Evolutionary conservation across 2,888 invertebrate species (phyloP), one percentile per base, ranked within the genome.

Genomic region (Cheilosia soror): DNA sequence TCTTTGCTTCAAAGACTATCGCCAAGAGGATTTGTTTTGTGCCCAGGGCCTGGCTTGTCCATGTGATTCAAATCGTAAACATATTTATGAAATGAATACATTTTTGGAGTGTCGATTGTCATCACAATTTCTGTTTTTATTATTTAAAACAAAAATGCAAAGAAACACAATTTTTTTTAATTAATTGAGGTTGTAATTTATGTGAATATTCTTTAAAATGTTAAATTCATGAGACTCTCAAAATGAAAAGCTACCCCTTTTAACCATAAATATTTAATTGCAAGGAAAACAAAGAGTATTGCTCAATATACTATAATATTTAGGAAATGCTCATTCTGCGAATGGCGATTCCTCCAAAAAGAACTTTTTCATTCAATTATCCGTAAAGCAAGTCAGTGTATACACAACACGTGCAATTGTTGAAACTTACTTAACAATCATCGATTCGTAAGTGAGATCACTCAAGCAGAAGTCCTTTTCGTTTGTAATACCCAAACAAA

Each of bases 401-500:
- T 4, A 9, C 31, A 53, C 37, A 71, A 72, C 65, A 79, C 78
- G 72, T 65, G 13, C 65, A 79, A 79, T 79, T 75, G 79, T 84
- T 65, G 79, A 79, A 79, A 83, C 79, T 79, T 79, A 75, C 63
- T 79, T 78, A 84, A 84, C 83, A 84, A 75, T 75, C 78, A 84
- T 81, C 75, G 75, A 75, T 68, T 66, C 47, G 31, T 69, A 65
- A 58, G 63, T 51, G 44, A 58, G 58, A 58, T 40, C 65, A 76
- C 44, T 84, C 69, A 71, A 71, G 73, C 69, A 47, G 29, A 44
- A 66, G 55, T 78, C 65, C 62, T 66, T 78, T 68, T 62, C 71
- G 49, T 72, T 83, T 83, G 72, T 49, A 47, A 65, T 58, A 44
- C 11, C 51, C 15, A 49, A 49, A 77, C 62, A 71, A 62, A 51